Base-by-base conservation (phyloP, 1,140 invertebrate genomes). In the Centruroides vittatus region DNA sequence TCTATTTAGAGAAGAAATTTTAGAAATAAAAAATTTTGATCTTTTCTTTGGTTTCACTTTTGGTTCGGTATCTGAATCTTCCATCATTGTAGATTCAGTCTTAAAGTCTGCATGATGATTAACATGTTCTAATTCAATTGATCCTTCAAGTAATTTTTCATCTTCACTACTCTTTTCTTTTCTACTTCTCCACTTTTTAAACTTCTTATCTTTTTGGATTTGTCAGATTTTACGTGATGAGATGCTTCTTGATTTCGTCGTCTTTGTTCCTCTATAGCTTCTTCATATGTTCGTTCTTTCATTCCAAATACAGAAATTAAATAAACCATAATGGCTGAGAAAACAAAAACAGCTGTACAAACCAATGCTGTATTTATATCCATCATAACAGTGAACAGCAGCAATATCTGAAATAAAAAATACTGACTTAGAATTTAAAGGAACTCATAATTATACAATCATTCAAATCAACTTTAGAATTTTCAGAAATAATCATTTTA, bases 281-380 rank as follows among this genome's bases (percentile, higher is more conserved):
- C 65, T 55, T 66, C 65, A 60, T 64, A 66, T 3, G 65, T 66
- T 35, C 59, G 62, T 57, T 71, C 70, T 57, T 66, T 66, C 48
- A 67, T 71, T 48, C 69, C 68, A 51, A 70, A 64, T 12, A 67
- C 65, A 48, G 67, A 69, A 23, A 69, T 62, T 34, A 68, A 50
- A 46, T 69, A 68, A 4, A 71, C 66, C 35, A 67, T 63, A 13
- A 66, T 55, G 12, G 67, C 67, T 34, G 68, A 65, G 10, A 69
- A 62, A 11, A 67, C 61, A 58, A 60, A 63, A 9, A 66, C 62
- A 12, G 57, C 60, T 23, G 55, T 62, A 60, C 62, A 66, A 35
- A 66, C 60, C 3, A 63, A 23, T 51, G 57, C 60, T 23, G 62
- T 64, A 50, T 64, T 57, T 4, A 66, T 9, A 55, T 66, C 65